These are phyloP conservation scores for Lepeophtheirus salmonis DNA, from an alignment of 1,140 invertebrate genomes.

Conservation along the genomic window DNA sequence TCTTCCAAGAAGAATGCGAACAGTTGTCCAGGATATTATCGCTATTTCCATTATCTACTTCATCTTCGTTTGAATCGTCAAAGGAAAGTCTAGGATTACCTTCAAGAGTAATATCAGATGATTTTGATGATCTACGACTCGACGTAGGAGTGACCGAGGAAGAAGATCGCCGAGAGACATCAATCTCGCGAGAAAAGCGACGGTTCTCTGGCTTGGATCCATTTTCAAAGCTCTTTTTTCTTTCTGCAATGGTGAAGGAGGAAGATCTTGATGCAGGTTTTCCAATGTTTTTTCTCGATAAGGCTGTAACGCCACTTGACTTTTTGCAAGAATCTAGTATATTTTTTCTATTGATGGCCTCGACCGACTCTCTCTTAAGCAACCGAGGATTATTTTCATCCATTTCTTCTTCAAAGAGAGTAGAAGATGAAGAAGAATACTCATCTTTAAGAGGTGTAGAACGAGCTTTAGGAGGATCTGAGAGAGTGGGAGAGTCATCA, in stretches of 20 bases:
- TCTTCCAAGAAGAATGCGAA: too few species aligned
- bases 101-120: too few species aligned
- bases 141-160: too few species aligned
- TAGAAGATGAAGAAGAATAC: slow-evolving; percentile 33
- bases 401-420: slow-evolving; percentile 28
- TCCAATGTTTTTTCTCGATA: background rate
- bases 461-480: slow-evolving; percentile 30
- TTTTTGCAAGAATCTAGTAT: slow-evolving; percentile 65
- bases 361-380: slow-evolving; percentile 51
- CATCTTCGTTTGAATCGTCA: too few species aligned
- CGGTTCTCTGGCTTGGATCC: background rate
- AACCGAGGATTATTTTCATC: slow-evolving; percentile 33
- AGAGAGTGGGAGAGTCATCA: slow-evolving; percentile 19
- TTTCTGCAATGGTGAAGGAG: slow-evolving; percentile 8
- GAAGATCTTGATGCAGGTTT: slow-evolving; percentile 11
- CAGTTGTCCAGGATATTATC: too few species aligned
- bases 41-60: too few species aligned
- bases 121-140: too few species aligned
- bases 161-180: background rate
- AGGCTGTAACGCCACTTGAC: slow-evolving; percentile 37
- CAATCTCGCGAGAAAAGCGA: slow-evolving; percentile 16
- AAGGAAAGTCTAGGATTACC: too few species aligned
- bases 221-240: slow-evolving; percentile 13
- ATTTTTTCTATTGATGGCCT: slow-evolving; percentile 63
- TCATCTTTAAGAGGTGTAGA: slow-evolving; percentile 35